Percentiles rank a stretch among this genome's conserved stretches.
phyloP scores from a whole-genome alignment of 2,797 vertebrate species.

The Florisuga fusca region DNA sequence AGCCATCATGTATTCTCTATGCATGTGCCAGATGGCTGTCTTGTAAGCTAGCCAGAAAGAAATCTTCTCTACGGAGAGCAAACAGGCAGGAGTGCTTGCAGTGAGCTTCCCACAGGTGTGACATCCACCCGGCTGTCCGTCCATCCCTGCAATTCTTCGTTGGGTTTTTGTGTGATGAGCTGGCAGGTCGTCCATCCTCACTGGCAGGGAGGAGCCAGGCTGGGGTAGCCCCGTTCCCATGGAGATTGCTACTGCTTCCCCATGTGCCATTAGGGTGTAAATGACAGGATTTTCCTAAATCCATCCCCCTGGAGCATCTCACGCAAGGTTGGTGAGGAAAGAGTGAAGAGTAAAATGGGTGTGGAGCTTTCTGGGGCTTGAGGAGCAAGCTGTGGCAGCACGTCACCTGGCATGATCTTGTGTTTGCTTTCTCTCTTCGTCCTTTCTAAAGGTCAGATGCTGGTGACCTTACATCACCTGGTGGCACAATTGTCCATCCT shows the following conservation, averaged over 20 bases:
- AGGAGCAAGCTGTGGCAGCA: conserved; percentile 27
- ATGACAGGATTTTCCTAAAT: conserved; percentile 45
- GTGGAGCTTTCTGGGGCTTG: conserved; percentile 49
- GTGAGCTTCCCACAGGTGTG: neutral
- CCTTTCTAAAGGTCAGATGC: neutral
- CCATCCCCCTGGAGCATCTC: conserved; percentile 8
- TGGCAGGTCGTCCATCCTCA: conserved; percentile 4
- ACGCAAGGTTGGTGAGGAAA: conserved; percentile 48
- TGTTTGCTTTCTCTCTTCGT: conserved; percentile 26
- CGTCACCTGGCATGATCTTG: neutral
- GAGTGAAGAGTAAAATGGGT: conserved; percentile 32
- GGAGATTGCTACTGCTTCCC: conserved; percentile 4
- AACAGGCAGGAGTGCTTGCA: neutral
- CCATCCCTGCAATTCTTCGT: neutral
- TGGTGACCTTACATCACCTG: neutral
- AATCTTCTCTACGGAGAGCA: neutral
- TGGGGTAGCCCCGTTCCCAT: neutral
- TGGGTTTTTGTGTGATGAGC: neutral
- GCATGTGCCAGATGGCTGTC: conserved; percentile 44
- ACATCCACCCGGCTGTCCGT: rapidly evolving
- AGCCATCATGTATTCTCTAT: conserved; percentile 32
- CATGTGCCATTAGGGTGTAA: neutral
- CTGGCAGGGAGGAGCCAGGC: neutral
- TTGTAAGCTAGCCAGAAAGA: conserved; percentile 16
- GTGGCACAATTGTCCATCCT: neutral